phyloP scores from a whole-genome alignment of 2,113 vertebrate species.

The Meriones unguiculatus region DNA sequence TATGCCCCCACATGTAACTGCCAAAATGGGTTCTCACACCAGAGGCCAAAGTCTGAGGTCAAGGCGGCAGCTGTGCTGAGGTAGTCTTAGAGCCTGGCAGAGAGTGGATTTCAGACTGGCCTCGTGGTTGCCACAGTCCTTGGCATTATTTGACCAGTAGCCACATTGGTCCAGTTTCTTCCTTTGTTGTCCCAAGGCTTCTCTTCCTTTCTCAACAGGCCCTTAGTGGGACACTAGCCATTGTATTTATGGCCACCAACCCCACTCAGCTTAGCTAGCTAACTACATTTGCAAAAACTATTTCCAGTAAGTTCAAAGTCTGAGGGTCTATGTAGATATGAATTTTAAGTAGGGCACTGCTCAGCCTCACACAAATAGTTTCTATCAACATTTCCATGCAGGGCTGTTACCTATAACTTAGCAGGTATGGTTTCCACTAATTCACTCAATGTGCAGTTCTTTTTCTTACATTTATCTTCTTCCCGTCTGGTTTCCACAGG shows the following conservation, averaged over 20 bases:
- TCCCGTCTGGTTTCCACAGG: no score
- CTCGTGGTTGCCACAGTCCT: neutral
- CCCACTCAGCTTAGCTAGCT: neutral
- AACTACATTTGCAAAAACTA: neutral
- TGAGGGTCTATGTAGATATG: neutral
- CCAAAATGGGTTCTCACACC: neutral
- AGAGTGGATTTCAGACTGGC: neutral
- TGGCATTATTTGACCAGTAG: neutral
- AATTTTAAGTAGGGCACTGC: neutral
- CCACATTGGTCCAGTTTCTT: neutral
- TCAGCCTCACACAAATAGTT: neutral
- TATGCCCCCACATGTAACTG: neutral
- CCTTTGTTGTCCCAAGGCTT: neutral
- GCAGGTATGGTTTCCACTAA: neutral
- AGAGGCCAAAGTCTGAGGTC: neutral
- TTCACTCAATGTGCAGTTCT: neutral
- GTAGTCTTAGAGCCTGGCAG: no score
- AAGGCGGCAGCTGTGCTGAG: neutral
- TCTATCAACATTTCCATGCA: neutral
- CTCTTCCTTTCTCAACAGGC: neutral
- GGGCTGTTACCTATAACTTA: neutral
- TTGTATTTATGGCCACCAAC: neutral
- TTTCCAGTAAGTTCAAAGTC: neutral
- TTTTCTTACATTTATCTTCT: neutral
- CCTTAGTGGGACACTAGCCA: neutral